Evolutionary conservation across 2,113 vertebrate species (phyloP).

Genomic region (Phaethornis superciliosus): DNA sequence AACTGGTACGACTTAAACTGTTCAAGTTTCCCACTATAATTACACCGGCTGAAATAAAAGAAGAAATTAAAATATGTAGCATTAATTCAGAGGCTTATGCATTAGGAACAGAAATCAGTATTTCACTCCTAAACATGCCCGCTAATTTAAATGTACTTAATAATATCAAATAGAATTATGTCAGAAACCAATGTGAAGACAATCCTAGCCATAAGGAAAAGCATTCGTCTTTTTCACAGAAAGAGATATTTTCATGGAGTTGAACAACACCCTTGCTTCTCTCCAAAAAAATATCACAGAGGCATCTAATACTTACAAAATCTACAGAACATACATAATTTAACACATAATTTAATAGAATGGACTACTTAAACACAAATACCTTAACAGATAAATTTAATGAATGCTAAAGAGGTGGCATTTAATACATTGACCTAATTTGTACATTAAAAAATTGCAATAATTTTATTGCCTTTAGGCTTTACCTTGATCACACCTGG

Average conservation of each 20-base stretch:
- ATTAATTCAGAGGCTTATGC: neutral
- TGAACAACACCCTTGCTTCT: neutral
- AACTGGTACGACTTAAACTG: conserved; percentile 89
- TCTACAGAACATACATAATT: neutral
- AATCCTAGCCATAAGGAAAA: neutral
- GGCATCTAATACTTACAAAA: neutral
- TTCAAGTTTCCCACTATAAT: conserved; percentile 91
- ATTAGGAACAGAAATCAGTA: neutral
- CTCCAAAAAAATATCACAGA: neutral
- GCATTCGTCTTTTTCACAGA: neutral
- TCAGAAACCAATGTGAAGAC: neutral
- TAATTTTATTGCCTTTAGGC: neutral
- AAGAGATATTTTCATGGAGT: neutral
- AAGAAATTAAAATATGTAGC: neutral
- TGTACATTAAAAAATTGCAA: neutral
- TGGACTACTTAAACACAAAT: neutral
- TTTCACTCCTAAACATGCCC: neutral
- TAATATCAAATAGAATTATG: neutral
- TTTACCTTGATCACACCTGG: conserved; percentile 95
- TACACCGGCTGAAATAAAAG: conserved; percentile 81
- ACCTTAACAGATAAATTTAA: neutral
- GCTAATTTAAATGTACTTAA: neutral
- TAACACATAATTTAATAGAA: neutral
- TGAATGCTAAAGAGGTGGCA: neutral
- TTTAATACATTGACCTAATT: neutral